phyloP scores from a whole-genome alignment of 2,888 invertebrate species.

The Xanthorhoe spadicearia region DNA sequence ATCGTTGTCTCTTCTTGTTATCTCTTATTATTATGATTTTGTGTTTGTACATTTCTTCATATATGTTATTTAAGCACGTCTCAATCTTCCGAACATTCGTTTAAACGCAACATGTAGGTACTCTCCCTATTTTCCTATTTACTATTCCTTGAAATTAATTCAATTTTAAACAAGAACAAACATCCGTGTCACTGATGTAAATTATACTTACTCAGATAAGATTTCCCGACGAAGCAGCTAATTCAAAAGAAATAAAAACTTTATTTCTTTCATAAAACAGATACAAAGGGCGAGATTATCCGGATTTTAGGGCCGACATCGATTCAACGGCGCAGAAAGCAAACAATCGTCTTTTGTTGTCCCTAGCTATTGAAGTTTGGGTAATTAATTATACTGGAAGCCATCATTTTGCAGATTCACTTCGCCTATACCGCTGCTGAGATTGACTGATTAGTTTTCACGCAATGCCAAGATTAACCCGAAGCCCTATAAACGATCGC shows the following conservation, averaged over 20 bases:
- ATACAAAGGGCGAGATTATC: slow-evolving; percentile 79
- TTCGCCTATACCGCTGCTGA: slow-evolving; percentile 59
- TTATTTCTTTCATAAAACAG: slow-evolving; percentile 77
- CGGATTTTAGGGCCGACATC: slow-evolving; percentile 76
- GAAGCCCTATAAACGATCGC: slow-evolving; percentile 40
- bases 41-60: no score
- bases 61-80: no score
- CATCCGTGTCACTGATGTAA: slow-evolving; percentile 41
- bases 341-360: slow-evolving; percentile 81
- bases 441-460: slow-evolving; percentile 68
- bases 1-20: no score
- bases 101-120: no score
- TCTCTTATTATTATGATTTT: no score
- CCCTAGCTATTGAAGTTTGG: slow-evolving; percentile 73
- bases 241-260: slow-evolving; percentile 74
- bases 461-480: slow-evolving; percentile 43
- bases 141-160: no score
- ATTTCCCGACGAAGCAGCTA: slow-evolving; percentile 52
- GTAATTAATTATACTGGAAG: slow-evolving; percentile 77
- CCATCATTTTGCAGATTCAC: slow-evolving; percentile 77
- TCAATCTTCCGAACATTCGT: no score
- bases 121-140: no score
- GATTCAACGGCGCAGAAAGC: slow-evolving; percentile 75
- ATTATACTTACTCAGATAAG: slow-evolving; percentile 43
- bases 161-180: slow-evolving; percentile 37